A percentile compares a stretch with the other conserved stretches of the same genome.
These are phyloP conservation scores for Mamestra configurata DNA, from an alignment of 1,140 invertebrate genomes.

Conservation along the genomic window DNA sequence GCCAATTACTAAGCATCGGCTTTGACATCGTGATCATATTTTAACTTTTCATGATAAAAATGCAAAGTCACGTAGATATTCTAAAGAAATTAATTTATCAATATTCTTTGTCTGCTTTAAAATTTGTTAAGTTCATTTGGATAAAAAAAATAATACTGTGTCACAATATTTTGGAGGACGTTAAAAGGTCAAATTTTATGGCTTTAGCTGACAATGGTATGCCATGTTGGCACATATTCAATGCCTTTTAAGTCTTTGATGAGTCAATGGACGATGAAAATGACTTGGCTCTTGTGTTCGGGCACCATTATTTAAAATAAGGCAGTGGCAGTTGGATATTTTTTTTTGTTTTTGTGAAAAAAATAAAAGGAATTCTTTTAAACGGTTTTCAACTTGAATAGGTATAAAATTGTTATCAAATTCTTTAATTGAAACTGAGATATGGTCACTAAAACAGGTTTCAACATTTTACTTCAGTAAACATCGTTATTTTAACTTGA, in stretches of 20 bases:
- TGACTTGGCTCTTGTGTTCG: conserved; percentile 6
- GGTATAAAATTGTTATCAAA: too few relatives aligned
- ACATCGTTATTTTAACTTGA: too few relatives aligned
- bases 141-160: not conserved
- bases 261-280: conserved; percentile 19
- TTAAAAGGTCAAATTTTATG: conserved; percentile 22
- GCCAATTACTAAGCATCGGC: too few relatives aligned
- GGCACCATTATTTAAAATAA: not conserved
- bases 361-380: too few relatives aligned
- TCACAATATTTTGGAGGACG: not conserved
- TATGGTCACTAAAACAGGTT: too few relatives aligned
- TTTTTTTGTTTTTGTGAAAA: too few relatives aligned
- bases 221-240: conserved; percentile 27
- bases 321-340: not conserved
- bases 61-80: not conserved
- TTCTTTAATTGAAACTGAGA: too few relatives aligned
- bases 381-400: too few relatives aligned
- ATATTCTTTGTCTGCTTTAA: not conserved
- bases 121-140: not conserved
- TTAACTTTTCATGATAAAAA: too few relatives aligned
- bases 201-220: conserved; percentile 4
- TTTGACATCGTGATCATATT: too few relatives aligned
- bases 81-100: not conserved
- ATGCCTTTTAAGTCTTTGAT: conserved; percentile 35
- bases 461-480: too few relatives aligned